phyloP scores from a whole-genome alignment of 2,888 invertebrate species.

The Hypena proboscidalis region DNA sequence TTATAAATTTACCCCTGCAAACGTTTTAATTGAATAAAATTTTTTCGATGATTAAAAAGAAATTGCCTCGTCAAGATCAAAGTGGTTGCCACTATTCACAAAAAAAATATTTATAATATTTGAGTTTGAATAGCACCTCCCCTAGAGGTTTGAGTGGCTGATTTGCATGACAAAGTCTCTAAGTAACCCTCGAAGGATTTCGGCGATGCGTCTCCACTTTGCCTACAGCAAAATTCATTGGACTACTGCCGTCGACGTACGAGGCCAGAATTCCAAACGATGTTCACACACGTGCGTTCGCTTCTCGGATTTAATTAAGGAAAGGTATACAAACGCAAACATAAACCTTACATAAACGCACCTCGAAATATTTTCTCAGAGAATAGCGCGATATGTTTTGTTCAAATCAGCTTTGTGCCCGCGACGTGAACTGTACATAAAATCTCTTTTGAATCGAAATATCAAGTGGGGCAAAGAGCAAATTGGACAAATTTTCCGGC shows the following conservation, averaged over 20 bases:
- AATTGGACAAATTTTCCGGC: conserved; percentile 73
- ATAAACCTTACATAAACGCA: conserved; percentile 7
- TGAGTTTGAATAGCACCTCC: conserved; percentile 66
- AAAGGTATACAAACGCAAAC: conserved; percentile 12
- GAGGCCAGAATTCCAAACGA: conserved; percentile 40
- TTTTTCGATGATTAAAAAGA: not conserved
- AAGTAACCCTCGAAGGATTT: conserved; percentile 70
- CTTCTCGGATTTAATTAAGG: conserved; percentile 26
- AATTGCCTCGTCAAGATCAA: conserved; percentile 40
- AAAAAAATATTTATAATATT: conserved; percentile 75
- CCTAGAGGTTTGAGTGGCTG: conserved; percentile 65
- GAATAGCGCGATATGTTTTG: conserved; percentile 33
- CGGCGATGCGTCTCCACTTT: conserved; percentile 50
- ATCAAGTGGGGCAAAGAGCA: conserved; percentile 59
- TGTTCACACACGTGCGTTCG: conserved; percentile 22
- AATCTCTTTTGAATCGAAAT: conserved; percentile 62
- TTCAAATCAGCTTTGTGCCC: conserved; percentile 52
- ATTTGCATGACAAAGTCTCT: conserved; percentile 80
- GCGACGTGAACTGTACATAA: conserved; percentile 44
- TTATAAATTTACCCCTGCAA: too few species aligned
- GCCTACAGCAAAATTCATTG: conserved; percentile 48
- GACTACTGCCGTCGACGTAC: conserved; percentile 31
- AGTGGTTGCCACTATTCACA: conserved; percentile 49
- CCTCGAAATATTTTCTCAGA: conserved; percentile 24
- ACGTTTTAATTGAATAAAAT: not conserved